Evolutionary conservation across 2,888 invertebrate species (phyloP).

Genomic region (Epistrophe eligans): DNA sequence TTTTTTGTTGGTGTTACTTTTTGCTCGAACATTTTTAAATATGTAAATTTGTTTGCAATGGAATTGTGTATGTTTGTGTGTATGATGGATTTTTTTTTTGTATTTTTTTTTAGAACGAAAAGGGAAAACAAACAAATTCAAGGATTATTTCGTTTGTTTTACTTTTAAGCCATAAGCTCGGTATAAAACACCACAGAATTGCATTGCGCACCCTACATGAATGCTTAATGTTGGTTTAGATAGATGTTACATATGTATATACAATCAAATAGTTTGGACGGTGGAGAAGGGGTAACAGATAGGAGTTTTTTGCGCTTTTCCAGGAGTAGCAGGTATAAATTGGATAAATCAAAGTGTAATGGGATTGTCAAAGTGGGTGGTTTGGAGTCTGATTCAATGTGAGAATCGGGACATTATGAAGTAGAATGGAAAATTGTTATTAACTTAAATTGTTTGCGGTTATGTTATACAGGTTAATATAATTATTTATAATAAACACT

Average conservation of each 20-base stretch:
- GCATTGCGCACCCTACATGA: slow-evolving; percentile 40
- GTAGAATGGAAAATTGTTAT: slow-evolving; percentile 44
- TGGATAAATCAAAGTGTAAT: slow-evolving; percentile 45
- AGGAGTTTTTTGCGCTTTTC: not conserved
- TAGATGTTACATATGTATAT: not conserved
- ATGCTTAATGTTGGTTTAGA: slow-evolving; percentile 30
- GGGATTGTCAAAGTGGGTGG: slow-evolving; percentile 25
- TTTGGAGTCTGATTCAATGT: not conserved
- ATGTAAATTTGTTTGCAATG: slow-evolving; percentile 67
- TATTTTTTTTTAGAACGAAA: slow-evolving; percentile 1
- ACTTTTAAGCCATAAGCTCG: slow-evolving; percentile 68
- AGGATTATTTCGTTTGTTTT: slow-evolving; percentile 71
- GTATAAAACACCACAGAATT: slow-evolving; percentile 68
- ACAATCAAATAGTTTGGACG: too few species aligned
- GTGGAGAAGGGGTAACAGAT: not conserved
- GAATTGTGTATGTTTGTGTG: slow-evolving; percentile 5
- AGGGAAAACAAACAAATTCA: slow-evolving; percentile 59
- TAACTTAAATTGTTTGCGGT: slow-evolving; percentile 46
- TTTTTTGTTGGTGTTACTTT: not conserved
- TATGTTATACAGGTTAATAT: slow-evolving; percentile 13
- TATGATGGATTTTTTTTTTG: not conserved
- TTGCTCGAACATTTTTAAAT: slow-evolving; percentile 51
- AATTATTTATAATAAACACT: too few species aligned
- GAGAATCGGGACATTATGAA: not conserved
- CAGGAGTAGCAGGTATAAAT: not conserved